Percentiles rank a stretch among this genome's conserved stretches.
Evolutionary conservation across 2,113 vertebrate genomes (phyloP).

Genomic region (Prolemur simus): DNA sequence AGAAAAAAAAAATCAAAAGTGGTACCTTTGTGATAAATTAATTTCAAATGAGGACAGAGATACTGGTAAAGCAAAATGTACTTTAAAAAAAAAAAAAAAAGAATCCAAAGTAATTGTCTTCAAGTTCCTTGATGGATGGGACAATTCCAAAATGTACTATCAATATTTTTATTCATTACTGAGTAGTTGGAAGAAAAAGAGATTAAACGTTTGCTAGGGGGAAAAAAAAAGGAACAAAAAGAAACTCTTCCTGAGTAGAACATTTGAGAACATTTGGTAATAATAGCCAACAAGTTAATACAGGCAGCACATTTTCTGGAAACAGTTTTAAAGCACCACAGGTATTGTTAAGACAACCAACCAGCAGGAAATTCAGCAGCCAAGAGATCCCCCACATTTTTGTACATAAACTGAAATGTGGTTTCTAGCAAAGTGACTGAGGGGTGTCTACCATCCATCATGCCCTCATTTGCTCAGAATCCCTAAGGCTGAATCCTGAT

Average conservation of each 20-base stretch:
- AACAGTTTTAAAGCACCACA: not conserved
- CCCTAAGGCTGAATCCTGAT: not conserved
- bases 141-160: not conserved
- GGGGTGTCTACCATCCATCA: not conserved
- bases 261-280: slow-evolving; percentile 28
- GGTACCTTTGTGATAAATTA: not conserved
- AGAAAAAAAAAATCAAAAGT: not conserved
- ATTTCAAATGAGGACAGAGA: not conserved
- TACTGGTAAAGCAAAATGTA: not conserved
- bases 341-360: not conserved
- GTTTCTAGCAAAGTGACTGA: slow-evolving; percentile 51
- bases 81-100: not conserved
- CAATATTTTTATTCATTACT: slow-evolving; percentile 13
- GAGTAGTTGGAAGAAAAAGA: not conserved
- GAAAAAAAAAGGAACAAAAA: not conserved
- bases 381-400: not conserved
- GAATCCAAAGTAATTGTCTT: not conserved
- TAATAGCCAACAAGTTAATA: not conserved
- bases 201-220: not conserved
- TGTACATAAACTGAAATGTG: not conserved
- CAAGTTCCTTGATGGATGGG: not conserved
- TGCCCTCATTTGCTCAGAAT: slow-evolving; percentile 25
- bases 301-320: slow-evolving; percentile 35
- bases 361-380: slow-evolving; percentile 30
- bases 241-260: not conserved